Evolutionary conservation across 2,113 vertebrate species (phyloP).

Genomic region (Narcine bancroftii): DNA sequence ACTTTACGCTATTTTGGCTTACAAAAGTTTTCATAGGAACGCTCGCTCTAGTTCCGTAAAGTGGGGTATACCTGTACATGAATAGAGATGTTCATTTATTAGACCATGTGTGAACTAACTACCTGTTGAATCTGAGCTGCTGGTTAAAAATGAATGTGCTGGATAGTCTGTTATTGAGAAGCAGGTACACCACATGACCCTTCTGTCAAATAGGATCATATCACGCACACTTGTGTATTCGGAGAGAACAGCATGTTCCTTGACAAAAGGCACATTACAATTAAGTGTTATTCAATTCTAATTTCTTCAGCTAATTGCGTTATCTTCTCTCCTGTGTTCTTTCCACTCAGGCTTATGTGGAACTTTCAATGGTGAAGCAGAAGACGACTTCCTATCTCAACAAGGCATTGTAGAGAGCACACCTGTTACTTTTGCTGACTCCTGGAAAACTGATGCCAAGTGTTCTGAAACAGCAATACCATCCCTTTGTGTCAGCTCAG

Average conservation of each 20-base stretch:
- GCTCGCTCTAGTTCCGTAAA: too few relatives aligned
- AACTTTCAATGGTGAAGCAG: conserved; percentile 49
- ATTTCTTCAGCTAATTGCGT: neutral
- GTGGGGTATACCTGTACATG: too few relatives aligned
- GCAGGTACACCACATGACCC: too few relatives aligned
- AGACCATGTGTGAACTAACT: neutral
- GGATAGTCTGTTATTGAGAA: too few relatives aligned
- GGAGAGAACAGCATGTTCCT: neutral
- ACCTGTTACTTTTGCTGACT: conserved; percentile 46
- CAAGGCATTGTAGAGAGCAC: conserved; percentile 50
- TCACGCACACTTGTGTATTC: neutral
- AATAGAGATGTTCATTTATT: too few relatives aligned
- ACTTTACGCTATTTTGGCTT: too few relatives aligned
- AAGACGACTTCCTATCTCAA: conserved; percentile 51
- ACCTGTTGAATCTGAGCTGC: neutral
- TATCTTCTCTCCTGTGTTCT: conserved; percentile 1
- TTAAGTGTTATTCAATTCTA: too few relatives aligned
- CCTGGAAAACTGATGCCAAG: conserved; percentile 47
- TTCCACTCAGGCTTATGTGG: conserved; percentile 49
- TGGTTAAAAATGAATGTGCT: too few relatives aligned
- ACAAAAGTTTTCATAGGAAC: too few relatives aligned
- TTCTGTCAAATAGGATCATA: too few relatives aligned
- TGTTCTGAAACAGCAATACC: conserved; percentile 47
- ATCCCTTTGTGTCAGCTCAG: conserved; percentile 52
- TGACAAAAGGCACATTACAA: neutral